Percentiles rank a stretch among this genome's conserved stretches.
These are phyloP conservation scores for Catostomus latipinnis DNA, from an alignment of 2,797 vertebrate genomes.

Conservation along the genomic window DNA sequence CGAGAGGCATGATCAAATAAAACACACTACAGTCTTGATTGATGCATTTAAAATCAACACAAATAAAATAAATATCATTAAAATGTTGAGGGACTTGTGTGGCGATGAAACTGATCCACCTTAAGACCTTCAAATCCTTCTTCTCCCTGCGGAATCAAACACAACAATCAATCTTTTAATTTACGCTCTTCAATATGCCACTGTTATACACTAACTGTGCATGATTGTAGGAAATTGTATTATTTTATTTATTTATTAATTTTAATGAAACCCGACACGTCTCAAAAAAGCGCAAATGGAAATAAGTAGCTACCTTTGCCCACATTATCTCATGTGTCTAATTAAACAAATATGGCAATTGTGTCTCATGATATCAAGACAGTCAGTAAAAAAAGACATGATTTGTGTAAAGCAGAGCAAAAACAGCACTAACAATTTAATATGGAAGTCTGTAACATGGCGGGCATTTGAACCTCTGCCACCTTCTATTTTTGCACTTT, in stretches of 20 bases:
- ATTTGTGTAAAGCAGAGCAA: slow-evolving; percentile 3
- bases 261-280: background rate
- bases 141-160: slow-evolving; percentile 58
- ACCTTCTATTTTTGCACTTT: slow-evolving; percentile 26
- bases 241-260: no score
- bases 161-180: slow-evolving; percentile 1
- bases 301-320: background rate
- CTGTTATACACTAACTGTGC: background rate
- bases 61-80: slow-evolving; percentile 44
- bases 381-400: background rate
- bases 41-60: slow-evolving; percentile 50
- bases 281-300: background rate
- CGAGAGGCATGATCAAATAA: slow-evolving; percentile 69
- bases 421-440: slow-evolving; percentile 14
- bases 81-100: slow-evolving; percentile 43
- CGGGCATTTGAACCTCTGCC: slow-evolving; percentile 38
- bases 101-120: slow-evolving; percentile 57
- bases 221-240: background rate
- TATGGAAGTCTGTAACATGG: slow-evolving; percentile 40
- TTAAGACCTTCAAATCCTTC: slow-evolving; percentile 60
- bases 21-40: slow-evolving; percentile 16
- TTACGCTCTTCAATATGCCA: no score
- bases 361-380: background rate
- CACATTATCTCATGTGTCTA: background rate
- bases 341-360: background rate